Evolutionary conservation across 2,888 invertebrate species (phyloP), one percentile per base, ranked within the genome.

Genomic region (Cephalotes varians): DNA sequence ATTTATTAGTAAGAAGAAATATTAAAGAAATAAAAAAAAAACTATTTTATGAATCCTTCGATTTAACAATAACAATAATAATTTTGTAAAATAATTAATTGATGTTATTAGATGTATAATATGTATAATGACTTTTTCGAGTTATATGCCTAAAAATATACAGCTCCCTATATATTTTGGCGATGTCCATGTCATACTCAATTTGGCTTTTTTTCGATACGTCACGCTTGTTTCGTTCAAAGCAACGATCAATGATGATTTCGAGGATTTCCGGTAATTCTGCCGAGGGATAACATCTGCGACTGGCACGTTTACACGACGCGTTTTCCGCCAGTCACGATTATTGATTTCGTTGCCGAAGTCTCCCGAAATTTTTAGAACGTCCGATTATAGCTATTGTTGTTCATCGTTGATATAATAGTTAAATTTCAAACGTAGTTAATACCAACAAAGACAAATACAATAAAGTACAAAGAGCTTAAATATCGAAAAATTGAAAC

Each of bases 171-270:
- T 54, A 67, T 51, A 21, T 65, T 76, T 54, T 40, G 9, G 15
- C 65, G 40, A 21, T 15, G 21, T 25, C 31, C 25, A 31, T 67
- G 76, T 31, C 64, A 65, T 40, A 37, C 28, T 76, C 51, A 65
- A 40, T 76, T 65, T 51, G 12, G n/a, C n/a, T 51, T 76, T 76
- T 76, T 83, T 81, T 67, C 73, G 44, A 69, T 73, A 72, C 73
- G 81, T 81, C 74, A 81, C 47, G 60, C 81, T 73, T 47, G 80
- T 58, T 73, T 44, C 15, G 34, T 51, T 69, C 54, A 54, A 69
- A 82, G 62, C 62, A 54, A 58, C 40, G 71, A 82, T 82, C 80
- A 69, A 82, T 82, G 71, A 64, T 44, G 58, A 71, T 71, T 71
- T 31, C 56, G 58, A 79, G 69, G 58, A 71, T 71, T 79, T 79